A percentile compares a stretch with the other conserved stretches of the same genome.
Evolutionary conservation across 2,888 invertebrate species (phyloP).

Genomic region (Lithodes maja): DNA sequence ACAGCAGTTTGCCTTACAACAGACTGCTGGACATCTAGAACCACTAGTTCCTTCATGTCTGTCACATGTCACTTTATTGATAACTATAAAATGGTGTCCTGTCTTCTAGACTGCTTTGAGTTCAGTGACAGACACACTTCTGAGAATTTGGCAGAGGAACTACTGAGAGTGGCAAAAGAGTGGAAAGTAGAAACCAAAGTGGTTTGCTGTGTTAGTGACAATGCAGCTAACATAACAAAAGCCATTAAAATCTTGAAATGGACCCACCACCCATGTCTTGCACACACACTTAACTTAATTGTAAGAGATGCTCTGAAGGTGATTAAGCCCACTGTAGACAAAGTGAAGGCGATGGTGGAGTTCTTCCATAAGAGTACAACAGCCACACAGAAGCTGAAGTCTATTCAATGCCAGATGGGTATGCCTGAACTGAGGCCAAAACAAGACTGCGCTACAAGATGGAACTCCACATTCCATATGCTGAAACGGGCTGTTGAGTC

Average conservation of each 20-base stretch:
- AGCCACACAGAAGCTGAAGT: constrained; percentile 30
- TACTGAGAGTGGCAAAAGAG: constrained; percentile 34
- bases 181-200: constrained; percentile 26
- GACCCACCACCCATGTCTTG: constrained; percentile 22
- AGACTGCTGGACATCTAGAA: constrained; percentile 30
- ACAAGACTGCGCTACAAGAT: constrained; percentile 8
- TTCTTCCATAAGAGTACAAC: constrained; percentile 26
- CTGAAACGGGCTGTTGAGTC: constrained; percentile 2
- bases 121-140: constrained; percentile 36
- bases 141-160: constrained; percentile 30
- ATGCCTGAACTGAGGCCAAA: constrained; percentile 17
- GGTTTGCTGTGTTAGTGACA: constrained; percentile 25
- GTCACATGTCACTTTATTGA: constrained; percentile 27
- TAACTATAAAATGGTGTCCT: constrained; percentile 19
- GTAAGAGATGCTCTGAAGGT: constrained; percentile 2
- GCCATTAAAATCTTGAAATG: constrained; percentile 24
- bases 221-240: constrained; percentile 31
- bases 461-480: constrained; percentile 2
- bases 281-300: constrained; percentile 8
- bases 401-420: constrained; percentile 10
- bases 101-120: constrained; percentile 37
- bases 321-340: constrained; percentile 23
- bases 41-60: constrained; percentile 23
- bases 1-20: constrained; percentile 32
- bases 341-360: constrained; percentile 12